Evolutionary conservation across 2,113 vertebrate genomes (phyloP), one percentile per base, ranked within the genome.

Genomic region (Pogona vitticeps): DNA sequence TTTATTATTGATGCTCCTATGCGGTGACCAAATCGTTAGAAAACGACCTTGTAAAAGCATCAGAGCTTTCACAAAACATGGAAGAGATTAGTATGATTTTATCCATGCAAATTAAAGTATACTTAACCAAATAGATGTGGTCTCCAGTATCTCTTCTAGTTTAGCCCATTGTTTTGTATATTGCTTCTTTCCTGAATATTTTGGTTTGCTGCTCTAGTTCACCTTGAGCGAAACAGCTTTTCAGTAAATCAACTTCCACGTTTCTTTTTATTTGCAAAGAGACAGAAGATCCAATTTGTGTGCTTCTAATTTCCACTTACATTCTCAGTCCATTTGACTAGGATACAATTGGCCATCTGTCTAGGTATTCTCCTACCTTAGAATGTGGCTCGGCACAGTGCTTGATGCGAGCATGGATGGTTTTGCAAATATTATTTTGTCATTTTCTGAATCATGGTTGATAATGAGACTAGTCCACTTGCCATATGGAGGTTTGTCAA

Each of bases 401-500:
- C 90, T 82, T 36, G 70, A 78, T 86, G 86, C 56, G 82, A 81
- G 80, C 88, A 80, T 75, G 71, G 58, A 67, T 89, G 67, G 70
- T 91, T 84, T 86, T 38, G 56, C 76, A 90, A 88, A 89, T 90
- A 90, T n/a, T 89, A 76, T 85, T 91, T 92, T 89, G 70, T 89
- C 82, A 31, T 79, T 92, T 52, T 75, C 77, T 86, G 0, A 31
- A 84, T 33, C 76, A 70, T 87, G 80, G 61, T 56, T 93, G 52
- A 77, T 84, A 70, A 73, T 88, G 82, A 87, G 87, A 88, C 61
- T 61, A 78, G 89, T 85, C 61, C 80, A 91, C 87, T 76, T 90
- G 79, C 85, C 0, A 0, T 68, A 8, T 38, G 42, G 84, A 88
- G 13, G 68, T 85, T 86, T 81, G 38, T 92, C 88, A 89, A 81